Evolutionary conservation across 2,888 invertebrate species (phyloP).

Genomic region (Cantharis rufa): DNA sequence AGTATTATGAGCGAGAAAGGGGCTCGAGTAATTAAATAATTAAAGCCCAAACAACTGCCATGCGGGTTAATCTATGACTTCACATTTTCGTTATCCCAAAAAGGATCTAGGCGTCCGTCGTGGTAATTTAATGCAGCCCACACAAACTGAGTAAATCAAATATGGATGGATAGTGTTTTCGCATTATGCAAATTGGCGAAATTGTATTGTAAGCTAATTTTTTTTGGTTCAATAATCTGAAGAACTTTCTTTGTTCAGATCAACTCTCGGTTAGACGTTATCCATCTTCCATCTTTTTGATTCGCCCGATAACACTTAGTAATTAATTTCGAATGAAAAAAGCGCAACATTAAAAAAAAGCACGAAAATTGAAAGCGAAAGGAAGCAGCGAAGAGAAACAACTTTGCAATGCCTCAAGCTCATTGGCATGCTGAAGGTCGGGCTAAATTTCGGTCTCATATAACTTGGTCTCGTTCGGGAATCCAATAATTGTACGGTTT

Average conservation of each 20-base stretch:
- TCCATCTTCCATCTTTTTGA: not conserved
- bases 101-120: not conserved
- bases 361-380: not conserved
- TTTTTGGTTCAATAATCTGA: not conserved
- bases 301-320: not conserved
- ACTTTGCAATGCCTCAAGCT: not conserved
- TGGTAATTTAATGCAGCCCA: conserved; percentile 11
- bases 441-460: not conserved
- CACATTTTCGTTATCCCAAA: not conserved
- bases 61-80: not conserved
- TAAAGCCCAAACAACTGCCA: not conserved
- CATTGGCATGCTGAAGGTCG: not conserved
- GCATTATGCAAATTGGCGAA: conserved; percentile 1
- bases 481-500: not conserved
- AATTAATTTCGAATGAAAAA: not conserved
- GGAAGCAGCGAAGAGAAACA: not conserved
- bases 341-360: no score
- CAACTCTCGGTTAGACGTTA: not conserved
- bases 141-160: conserved; percentile 7
- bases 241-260: not conserved
- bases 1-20: not conserved
- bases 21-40: not conserved
- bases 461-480: not conserved
- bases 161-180: conserved; percentile 5
- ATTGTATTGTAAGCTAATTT: not conserved